phyloP scores from a whole-genome alignment of 2,888 invertebrate genomes.

The Spodoptera exigua region DNA sequence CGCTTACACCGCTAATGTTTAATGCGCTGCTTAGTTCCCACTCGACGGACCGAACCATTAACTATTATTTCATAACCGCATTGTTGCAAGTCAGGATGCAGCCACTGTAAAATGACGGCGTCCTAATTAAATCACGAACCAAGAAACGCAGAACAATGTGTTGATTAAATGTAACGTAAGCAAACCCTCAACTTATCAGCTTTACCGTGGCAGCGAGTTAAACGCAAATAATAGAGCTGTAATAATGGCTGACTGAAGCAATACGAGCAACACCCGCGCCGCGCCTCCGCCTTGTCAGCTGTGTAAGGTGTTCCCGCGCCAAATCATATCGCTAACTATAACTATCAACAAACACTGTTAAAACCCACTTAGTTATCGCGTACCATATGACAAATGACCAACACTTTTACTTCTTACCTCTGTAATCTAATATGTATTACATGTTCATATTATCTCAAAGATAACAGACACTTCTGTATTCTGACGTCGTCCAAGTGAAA shows the following conservation, averaged over 20 bases:
- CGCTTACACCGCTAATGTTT: slow-evolving; percentile 63
- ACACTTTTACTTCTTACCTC: background rate
- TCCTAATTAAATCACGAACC: slow-evolving; percentile 37
- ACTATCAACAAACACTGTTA: no score
- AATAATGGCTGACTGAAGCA: slow-evolving; percentile 28
- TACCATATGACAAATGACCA: no score
- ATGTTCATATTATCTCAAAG: slow-evolving; percentile 17
- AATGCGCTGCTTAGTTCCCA: slow-evolving; percentile 56
- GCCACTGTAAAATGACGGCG: slow-evolving; percentile 13
- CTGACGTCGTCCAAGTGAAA: slow-evolving; percentile 41
- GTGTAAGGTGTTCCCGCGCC: slow-evolving; percentile 7
- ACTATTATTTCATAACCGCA: slow-evolving; percentile 17
- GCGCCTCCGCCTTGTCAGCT: background rate
- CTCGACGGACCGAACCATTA: slow-evolving; percentile 44
- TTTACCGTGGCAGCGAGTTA: slow-evolving; percentile 13
- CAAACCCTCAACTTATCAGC: slow-evolving; percentile 48
- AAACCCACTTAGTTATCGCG: no score
- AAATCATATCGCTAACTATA: slow-evolving; percentile 1
- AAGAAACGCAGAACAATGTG: slow-evolving; percentile 16
- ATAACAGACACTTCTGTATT: slow-evolving; percentile 50
- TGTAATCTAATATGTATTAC: slow-evolving; percentile 1
- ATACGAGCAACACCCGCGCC: slow-evolving; percentile 4
- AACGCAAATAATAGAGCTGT: slow-evolving; percentile 32
- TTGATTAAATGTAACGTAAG: slow-evolving; percentile 48
- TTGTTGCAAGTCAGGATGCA: slow-evolving; percentile 10